phyloP scores from a whole-genome alignment of 2,888 invertebrate genomes.

The Hedya salicella region DNA sequence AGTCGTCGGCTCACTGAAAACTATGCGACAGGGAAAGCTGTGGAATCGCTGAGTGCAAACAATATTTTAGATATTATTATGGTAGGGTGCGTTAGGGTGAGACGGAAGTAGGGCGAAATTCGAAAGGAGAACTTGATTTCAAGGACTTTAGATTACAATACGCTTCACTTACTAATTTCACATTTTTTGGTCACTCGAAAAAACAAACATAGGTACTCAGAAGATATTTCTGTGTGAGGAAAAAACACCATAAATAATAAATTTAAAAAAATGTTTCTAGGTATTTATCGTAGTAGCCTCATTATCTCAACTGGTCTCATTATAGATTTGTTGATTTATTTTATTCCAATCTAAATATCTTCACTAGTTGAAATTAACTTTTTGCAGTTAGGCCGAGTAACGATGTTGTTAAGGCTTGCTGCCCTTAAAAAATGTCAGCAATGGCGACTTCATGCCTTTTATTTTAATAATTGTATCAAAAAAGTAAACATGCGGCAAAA shows the following conservation, averaged over 20 bases:
- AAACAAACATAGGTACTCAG: background rate
- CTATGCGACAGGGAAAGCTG: conserved; percentile 54
- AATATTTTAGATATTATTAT: background rate
- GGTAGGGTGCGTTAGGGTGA: too few species aligned
- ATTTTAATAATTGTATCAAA: conserved; percentile 45
- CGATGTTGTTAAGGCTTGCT: conserved; percentile 13
- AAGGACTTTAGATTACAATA: too few species aligned
- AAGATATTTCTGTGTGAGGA: background rate
- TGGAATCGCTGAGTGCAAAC: conserved; percentile 48
- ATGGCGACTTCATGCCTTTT: conserved; percentile 39
- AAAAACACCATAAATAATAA: background rate
- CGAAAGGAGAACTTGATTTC: too few species aligned
- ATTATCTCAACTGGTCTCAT: conserved; percentile 12
- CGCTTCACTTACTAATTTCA: too few species aligned
- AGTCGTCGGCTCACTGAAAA: conserved; percentile 75
- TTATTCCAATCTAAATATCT: conserved; percentile 17
- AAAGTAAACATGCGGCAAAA: conserved; percentile 30
- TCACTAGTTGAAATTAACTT: conserved; percentile 3
- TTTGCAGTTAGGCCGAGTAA: conserved; percentile 11
- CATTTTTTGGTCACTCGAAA: too few species aligned
- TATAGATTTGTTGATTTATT: conserved; percentile 21
- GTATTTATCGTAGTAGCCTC: conserved; percentile 1
- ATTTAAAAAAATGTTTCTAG: background rate
- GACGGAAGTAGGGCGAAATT: too few species aligned
- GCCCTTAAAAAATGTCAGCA: conserved; percentile 24